Base-by-base conservation (phyloP, 1,140 invertebrate genomes). In the Drosophila azteca region DNA sequence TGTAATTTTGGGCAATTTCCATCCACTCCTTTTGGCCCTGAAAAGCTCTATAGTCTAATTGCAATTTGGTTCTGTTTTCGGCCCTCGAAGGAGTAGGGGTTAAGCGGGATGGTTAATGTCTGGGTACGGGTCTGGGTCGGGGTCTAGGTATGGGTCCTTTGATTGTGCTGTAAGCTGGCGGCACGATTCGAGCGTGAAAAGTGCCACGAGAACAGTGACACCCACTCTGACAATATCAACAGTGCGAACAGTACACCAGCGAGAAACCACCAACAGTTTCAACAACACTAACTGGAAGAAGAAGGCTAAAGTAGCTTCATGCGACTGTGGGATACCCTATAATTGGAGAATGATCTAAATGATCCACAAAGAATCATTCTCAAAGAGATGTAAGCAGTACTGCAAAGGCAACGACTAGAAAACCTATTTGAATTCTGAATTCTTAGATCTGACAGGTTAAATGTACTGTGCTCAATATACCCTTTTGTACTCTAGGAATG, bases 111-210 rank as follows among this genome's bases (percentile, higher is more conserved):
- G 67, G 67, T 53, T 53, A 70, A 69, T 69, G 68, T 54, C 22
- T 2, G 64, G 35, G 24, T 24, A 9, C 1, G 64, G 31, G 31
- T 17, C 13, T 2, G 64, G 35, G 24, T 24, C 13, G 1, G 63
- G 31, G 31, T 17, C 13, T 2, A 50, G 31, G 31, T 24, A 9
- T 2, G 64, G 35, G 31, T 24, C 13, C 39, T 60, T 63, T 44
- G 63, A 20, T 63, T 52, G 49, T 61, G 58, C 5, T 49, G 58
- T n/a, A 20, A n/a, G 46, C 11, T 13, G 4, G 31, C 52, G 55
- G 11, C 31, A 62, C 6, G 35, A 31, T 9, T 48, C 15, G 61
- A 77, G 80, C 80, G 81, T 85, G 61, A 85, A 85, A 85, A 80
- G 29, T 74, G 74, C 74, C 65, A 70, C 69, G 59, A 35, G 59